Percentiles rank a stretch among this genome's conserved stretches.
phyloP scores from a whole-genome alignment of 2,797 vertebrate genomes.

The Arrhamphus sclerolepis region DNA sequence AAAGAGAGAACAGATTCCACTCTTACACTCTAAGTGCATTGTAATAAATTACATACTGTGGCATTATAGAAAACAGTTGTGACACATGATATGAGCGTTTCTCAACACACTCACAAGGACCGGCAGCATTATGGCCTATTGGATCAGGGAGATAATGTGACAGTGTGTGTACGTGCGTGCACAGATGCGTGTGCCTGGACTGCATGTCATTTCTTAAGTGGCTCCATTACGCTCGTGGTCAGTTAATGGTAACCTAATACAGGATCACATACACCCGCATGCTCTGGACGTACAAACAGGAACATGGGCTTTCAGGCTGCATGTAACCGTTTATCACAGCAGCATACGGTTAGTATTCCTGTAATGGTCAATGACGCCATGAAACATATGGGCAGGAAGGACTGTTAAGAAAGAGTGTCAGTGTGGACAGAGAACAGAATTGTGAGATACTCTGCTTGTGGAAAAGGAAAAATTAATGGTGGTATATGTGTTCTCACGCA shows the following conservation, averaged over 20 bases:
- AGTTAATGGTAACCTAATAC: conserved; percentile 68
- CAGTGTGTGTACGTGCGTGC: conserved; percentile 10
- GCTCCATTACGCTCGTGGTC: conserved; percentile 80
- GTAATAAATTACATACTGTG: conserved; percentile 34
- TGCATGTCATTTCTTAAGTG: conserved; percentile 70
- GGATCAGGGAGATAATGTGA: conserved; percentile 59
- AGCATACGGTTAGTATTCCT: conserved; percentile 14
- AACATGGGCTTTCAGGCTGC: conserved; percentile 38
- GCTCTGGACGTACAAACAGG: conserved; percentile 11
- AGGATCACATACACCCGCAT: conserved; percentile 33
- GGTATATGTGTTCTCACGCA: too few relatives aligned
- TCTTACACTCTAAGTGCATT: conserved; percentile 25
- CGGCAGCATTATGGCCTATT: conserved; percentile 52
- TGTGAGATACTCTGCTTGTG: not conserved
- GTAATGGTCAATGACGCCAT: conserved; percentile 5
- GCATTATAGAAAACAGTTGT: conserved; percentile 46
- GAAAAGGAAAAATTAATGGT: conserved; percentile 9
- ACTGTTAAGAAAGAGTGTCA: conserved; percentile 4
- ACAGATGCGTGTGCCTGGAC: conserved; percentile 32
- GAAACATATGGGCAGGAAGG: conserved; percentile 9
- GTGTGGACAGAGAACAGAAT: not conserved
- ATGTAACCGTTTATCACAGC: conserved; percentile 11
- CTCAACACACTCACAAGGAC: conserved; percentile 45
- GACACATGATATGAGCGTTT: conserved; percentile 60
- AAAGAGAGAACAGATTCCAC: conserved; percentile 21